Percentiles rank a stretch among this genome's conserved stretches.
Conservation (phyloP, 1,140 invertebrate genomes). For the Stegodyphus mimosarum region DNA sequence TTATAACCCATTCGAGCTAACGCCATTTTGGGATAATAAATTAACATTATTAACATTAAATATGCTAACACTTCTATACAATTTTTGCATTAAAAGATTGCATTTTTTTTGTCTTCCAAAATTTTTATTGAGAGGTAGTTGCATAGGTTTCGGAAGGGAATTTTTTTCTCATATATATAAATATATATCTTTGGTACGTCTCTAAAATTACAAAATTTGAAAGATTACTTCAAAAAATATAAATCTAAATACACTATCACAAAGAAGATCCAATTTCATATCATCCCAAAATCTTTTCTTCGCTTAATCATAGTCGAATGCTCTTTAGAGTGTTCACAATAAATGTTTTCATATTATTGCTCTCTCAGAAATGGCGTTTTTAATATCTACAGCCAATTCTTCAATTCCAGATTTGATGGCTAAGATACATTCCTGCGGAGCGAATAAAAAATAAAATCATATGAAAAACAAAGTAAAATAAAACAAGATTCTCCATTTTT, state of each 20-base stretch:
- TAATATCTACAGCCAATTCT: conserved; percentile 53
- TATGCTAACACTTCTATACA: not conserved
- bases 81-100: not conserved
- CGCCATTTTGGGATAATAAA: not conserved
- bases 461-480: conserved; percentile 1
- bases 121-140: not conserved
- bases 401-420: conserved; percentile 56
- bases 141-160: not conserved
- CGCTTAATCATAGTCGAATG: not conserved
- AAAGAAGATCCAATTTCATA: not conserved
- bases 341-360: conserved; percentile 51
- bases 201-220: conserved; percentile 5
- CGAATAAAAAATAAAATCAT: conserved; percentile 17
- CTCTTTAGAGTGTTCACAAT: conserved; percentile 4
- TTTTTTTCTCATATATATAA: not conserved
- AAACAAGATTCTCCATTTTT: conserved; percentile 45
- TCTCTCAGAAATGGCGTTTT: conserved; percentile 19
- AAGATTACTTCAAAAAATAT: not conserved
- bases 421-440: conserved; percentile 6
- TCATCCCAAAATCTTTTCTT: conserved; percentile 8
- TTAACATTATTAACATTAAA: not conserved
- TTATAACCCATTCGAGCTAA: too few species aligned
- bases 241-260: not conserved
- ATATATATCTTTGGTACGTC: not conserved
- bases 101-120: not conserved